Evolutionary conservation across 2,797 vertebrate genomes (phyloP).

Genomic region (Sebastes cheni): DNA sequence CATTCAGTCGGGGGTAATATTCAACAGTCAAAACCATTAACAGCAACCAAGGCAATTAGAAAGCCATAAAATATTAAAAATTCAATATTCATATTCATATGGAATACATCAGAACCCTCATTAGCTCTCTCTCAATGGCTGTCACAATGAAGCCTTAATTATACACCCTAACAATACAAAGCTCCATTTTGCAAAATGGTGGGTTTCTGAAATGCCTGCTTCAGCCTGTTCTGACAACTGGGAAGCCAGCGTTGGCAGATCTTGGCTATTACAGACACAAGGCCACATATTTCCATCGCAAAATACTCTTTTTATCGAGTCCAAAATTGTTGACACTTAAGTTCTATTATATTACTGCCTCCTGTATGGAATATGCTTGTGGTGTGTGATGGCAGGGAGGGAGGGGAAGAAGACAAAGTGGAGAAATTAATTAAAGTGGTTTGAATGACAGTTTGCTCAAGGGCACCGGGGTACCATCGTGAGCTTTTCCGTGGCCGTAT

Average conservation of each 20-base stretch:
- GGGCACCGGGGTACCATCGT: slow-evolving; percentile 69
- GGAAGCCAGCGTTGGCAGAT: slow-evolving; percentile 48
- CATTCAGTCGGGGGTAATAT: slow-evolving; percentile 65
- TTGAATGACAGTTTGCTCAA: slow-evolving; percentile 85
- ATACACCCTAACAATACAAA: slow-evolving; percentile 78
- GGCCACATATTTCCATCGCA: slow-evolving; percentile 41
- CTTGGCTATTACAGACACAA: slow-evolving; percentile 39
- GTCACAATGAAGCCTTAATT: slow-evolving; percentile 80
- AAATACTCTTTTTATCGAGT: slow-evolving; percentile 37
- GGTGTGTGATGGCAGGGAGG: slow-evolving; percentile 39
- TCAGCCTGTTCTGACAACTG: slow-evolving; percentile 52
- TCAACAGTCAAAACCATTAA: slow-evolving; percentile 70
- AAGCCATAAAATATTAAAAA: slow-evolving; percentile 81
- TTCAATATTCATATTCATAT: slow-evolving; percentile 79
- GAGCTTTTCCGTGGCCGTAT: slow-evolving; percentile 30
- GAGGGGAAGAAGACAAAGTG: slow-evolving; percentile 50
- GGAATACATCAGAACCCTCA: slow-evolving; percentile 79
- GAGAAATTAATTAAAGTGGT: slow-evolving; percentile 82
- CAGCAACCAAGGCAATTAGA: slow-evolving; percentile 77
- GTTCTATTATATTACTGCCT: slow-evolving; percentile 46
- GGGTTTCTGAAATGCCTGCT: slow-evolving; percentile 64
- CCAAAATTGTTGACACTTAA: slow-evolving; percentile 52
- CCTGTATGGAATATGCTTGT: slow-evolving; percentile 40
- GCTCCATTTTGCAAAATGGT: slow-evolving; percentile 73
- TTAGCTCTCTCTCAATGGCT: slow-evolving; percentile 77